A percentile compares a stretch with the other conserved stretches of the same genome.
Conservation (phyloP, 2,888 invertebrate genomes). For the Meghimatium bilineatum region DNA sequence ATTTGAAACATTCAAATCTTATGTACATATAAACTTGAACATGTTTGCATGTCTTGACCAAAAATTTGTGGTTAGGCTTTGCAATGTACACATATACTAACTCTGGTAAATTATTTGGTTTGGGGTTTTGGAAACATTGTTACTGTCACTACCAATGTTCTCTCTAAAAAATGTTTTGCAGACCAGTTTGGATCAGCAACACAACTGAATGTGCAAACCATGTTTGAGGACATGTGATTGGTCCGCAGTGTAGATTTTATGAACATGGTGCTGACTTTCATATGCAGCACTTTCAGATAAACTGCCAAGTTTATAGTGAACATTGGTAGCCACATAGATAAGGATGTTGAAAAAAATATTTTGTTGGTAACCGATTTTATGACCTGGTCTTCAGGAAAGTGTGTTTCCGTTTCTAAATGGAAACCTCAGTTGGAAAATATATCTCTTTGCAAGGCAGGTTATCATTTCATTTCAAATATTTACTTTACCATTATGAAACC, state of each 20-base stretch:
- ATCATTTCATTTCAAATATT: too few species aligned
- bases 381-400: background rate
- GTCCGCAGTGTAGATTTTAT: too few species aligned
- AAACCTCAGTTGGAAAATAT: too few species aligned
- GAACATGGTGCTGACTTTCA: too few species aligned
- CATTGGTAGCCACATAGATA: background rate
- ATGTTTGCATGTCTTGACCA: background rate
- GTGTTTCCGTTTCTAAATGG: background rate
- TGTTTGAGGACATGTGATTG: too few species aligned
- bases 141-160: background rate
- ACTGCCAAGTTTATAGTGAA: too few species aligned
- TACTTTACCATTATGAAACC: slow-evolving; percentile 13
- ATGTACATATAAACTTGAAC: background rate
- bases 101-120: background rate
- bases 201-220: too few species aligned
- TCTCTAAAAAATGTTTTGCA: too few species aligned
- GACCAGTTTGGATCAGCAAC: too few species aligned
- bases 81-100: background rate
- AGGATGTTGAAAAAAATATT: background rate
- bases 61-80: background rate
- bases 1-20: background rate
- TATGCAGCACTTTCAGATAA: too few species aligned
- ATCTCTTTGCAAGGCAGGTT: too few species aligned
- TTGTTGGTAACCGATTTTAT: background rate
- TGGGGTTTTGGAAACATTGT: background rate